Base-by-base conservation (phyloP, 2,113 vertebrate species). In the Boulengeromyrus knoepffleri region DNA sequence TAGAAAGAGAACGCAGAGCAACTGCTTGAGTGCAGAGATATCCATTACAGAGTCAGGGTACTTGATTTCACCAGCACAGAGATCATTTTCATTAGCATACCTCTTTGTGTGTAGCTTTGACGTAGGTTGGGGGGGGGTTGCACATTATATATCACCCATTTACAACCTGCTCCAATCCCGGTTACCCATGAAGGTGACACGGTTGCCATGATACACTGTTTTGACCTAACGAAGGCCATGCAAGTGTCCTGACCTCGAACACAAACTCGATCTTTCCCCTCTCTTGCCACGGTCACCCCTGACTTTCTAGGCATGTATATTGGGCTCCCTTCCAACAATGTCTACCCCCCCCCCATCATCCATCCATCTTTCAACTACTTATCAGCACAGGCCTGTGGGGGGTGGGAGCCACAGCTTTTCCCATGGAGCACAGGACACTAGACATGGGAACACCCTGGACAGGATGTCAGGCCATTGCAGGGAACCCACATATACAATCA, bases 141-240 rank as follows among this genome's bases (percentile, higher is more conserved):
- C 19, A 85, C 45, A 47, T 85, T 46, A 50, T 50, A 50, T 86
- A 47, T 86, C 46, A 86, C n/a, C 84, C n/a, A 47, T 15, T n/a
- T 24, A 46, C 83, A 47, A n/a, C 84, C 21, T 47, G 21, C 45
- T 86, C 46, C 21, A 31, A 46, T 47, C 39, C 47, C 84, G 10
- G 74, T 86, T 50, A 86, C 45, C 84, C 24, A 27, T 49, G 84
- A 24, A 86, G 84, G 47, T 47, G 74, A 50, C 46, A 21, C 1
- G 24, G 84, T 86, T 86, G 84, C 84, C 47, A 86, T 49, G 46
- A 86, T 86, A 86, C 84, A 86, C 46, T 86, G 45, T 50, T 49
- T 80, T 80, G 17, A 80, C 74, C 36, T 80, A 80, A 80, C 2
- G 74, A 80, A 80, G 31, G 39, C 74, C 74, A 80, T 39, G 36